Evolutionary conservation across 2,797 vertebrate species (phyloP), one percentile per base, ranked within the genome.

Genomic region (Hylomyscus alleni): DNA sequence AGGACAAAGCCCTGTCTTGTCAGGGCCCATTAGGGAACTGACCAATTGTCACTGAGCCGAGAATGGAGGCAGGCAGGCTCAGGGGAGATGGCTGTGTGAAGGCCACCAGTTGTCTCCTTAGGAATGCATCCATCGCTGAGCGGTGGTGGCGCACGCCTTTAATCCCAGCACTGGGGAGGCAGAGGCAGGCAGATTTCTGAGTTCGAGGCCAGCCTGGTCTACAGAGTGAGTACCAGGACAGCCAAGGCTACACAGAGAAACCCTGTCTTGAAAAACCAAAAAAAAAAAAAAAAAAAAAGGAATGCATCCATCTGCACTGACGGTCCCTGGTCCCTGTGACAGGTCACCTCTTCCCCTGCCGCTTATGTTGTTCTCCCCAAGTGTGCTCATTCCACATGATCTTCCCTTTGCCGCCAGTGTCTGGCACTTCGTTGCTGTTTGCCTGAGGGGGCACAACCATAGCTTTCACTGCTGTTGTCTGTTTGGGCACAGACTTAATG

Each of bases 301-400:
- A n/a, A n/a, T n/a, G n/a, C 15, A 2, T 15, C 31, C 24, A 29
- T 15, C n/a, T 60, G 40, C 78, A 44, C 65, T n/a, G 54, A 37
- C 40, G 6, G 58, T 58, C 4, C 80, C 56, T 19, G 76, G 37
- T 24, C 37, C 47, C 47, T 11, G 40, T 40, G 65, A 4, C 84
- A 34, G 54, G 3, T 22, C 26, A 22, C 20, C 34, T 62, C 37
- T 47, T 37, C 6, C 3, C 69, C 20, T 4, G 22, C n/a, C 4
- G 37, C 60, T 8, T 12, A 20, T 12, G 52, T 14, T n/a, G 6
- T 17, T 75, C 37, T 13, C 44, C 85, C 85, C 37, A 0, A 73
- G 26, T 24, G 24, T 8, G 10, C 6, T 73, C 24, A 20, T 12
- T 40, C 26, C 34, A 4, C 2, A 8, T 0, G 0, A 6, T 19